Base-by-base conservation (phyloP, 2,888 invertebrate genomes). In the Monopis laevigella region DNA sequence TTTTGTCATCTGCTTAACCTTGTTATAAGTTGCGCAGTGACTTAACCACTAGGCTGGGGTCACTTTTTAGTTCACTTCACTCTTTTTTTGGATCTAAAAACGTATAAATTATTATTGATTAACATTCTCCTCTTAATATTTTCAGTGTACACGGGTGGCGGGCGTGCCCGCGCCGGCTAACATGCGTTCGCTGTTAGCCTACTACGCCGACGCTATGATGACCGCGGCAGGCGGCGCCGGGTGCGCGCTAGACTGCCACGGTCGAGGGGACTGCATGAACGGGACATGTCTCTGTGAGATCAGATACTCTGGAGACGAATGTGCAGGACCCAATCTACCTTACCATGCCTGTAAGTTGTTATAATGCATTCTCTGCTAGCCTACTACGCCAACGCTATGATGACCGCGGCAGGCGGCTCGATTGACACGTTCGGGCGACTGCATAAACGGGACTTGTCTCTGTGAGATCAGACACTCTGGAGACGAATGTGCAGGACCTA, bases 201-300 rank as follows among this genome's bases (percentile, higher is more conserved):
- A 74, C 59, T 78, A 78, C 68, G 75, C 75, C 43, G 74, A 74
- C 55, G 75, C 73, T 44, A 19, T 29, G 40, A 14, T 12, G 27
- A 21, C 24, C 47, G 74, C 64, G 42, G 73, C 67, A 43, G 59
- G 70, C 16, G 66, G 71, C 48, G 77, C 83, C 32, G 85, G 84
- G 54, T 91, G 91, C 63, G 84, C 82, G 44, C 85, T 85, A 54
- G 90, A 88, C 69, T 95, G 95, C 78, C 93, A 92, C 58, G 93
- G 93, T 47, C 89, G 92, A 47, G 95, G 95, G 13, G 95, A 95
- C 75, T 95, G 95, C 71, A 86, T 91, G 63, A 93, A 95, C 67
- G 94, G 94, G 49, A 93, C 93, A 41, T 95, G 95, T 64, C 84
- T 93, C 52, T 95, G 95, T 71, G 93, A 94, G 83, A 95, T 95